Evolutionary conservation across 1,140 invertebrate species (phyloP).

Genomic region (Drosophila setifemur): DNA sequence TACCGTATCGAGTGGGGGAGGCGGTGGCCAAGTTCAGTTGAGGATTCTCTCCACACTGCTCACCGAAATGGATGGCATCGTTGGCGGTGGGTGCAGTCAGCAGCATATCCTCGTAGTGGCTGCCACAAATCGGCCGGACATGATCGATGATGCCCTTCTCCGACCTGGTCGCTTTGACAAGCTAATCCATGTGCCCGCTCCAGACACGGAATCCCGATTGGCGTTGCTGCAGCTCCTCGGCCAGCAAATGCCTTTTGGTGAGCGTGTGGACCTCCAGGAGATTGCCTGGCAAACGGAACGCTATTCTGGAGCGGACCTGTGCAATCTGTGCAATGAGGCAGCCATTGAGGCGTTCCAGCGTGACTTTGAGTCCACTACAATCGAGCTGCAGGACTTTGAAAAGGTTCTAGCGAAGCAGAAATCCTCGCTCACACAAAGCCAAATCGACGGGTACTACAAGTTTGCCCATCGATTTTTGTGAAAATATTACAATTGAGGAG

Average conservation of each 20-base stretch:
- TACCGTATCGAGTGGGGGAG: slow-evolving; percentile 69
- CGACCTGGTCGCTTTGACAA: slow-evolving; percentile 90
- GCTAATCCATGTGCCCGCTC: slow-evolving; percentile 89
- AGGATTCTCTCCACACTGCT: slow-evolving; percentile 87
- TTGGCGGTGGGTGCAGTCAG: slow-evolving; percentile 41
- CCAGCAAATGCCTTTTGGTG: slow-evolving; percentile 85
- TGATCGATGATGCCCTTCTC: slow-evolving; percentile 90
- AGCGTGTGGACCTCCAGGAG: slow-evolving; percentile 85
- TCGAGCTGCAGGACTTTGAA: slow-evolving; percentile 84
- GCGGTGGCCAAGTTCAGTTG: slow-evolving; percentile 84
- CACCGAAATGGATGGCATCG: slow-evolving; percentile 88
- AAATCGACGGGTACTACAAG: slow-evolving; percentile 82
- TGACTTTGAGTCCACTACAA: slow-evolving; percentile 82
- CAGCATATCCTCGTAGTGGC: slow-evolving; percentile 86
- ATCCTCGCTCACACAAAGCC: slow-evolving; percentile 83
- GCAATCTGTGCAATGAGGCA: slow-evolving; percentile 89
- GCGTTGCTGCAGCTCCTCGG: slow-evolving; percentile 86
- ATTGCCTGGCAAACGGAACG: slow-evolving; percentile 86
- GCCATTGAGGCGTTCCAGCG: slow-evolving; percentile 86
- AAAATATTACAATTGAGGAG: neutral
- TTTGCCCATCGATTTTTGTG: slow-evolving; percentile 57
- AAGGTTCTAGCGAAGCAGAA: slow-evolving; percentile 83
- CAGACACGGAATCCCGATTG: slow-evolving; percentile 85
- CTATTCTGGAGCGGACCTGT: slow-evolving; percentile 91
- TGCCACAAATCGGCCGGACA: slow-evolving; percentile 91